These are phyloP conservation scores for Colius striatus DNA, from an alignment of 2,113 vertebrate genomes.

Conservation along the genomic window DNA sequence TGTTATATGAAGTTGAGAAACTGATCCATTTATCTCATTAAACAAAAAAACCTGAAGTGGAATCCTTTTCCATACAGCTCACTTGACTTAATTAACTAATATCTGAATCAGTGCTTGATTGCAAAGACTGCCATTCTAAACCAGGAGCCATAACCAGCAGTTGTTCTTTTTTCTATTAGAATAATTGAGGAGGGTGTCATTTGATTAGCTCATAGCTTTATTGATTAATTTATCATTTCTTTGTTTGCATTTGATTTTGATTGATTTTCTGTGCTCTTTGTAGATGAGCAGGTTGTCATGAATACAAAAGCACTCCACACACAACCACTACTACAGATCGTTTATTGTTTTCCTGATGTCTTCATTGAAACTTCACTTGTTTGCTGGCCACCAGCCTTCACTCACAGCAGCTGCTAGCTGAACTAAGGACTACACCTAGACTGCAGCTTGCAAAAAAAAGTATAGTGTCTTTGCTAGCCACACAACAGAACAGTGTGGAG, in stretches of 20 bases:
- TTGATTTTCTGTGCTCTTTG: constrained; percentile 42
- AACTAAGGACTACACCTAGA: background rate
- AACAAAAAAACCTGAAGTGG: background rate
- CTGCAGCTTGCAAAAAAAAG: background rate
- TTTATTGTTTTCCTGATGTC: background rate
- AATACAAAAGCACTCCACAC: background rate
- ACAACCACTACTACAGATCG: background rate
- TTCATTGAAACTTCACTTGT: background rate
- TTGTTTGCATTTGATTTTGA: constrained; percentile 47
- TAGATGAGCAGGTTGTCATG: constrained; percentile 15
- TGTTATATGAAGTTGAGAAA: background rate
- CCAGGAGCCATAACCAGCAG: constrained; percentile 7
- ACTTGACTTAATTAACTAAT: constrained; percentile 26
- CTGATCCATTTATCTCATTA: constrained; percentile 24
- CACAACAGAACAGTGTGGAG: background rate
- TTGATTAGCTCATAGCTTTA: constrained; percentile 34
- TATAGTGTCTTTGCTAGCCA: background rate
- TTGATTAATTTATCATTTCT: constrained; percentile 63
- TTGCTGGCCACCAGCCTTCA: background rate
- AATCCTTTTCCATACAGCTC: background rate
- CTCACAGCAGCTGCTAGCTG: background rate
- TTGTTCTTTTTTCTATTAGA: constrained; percentile 14
- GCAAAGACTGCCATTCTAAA: constrained; percentile 14
- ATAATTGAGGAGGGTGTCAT: background rate
- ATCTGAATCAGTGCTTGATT: constrained; percentile 7